A percentile compares a stretch with the other conserved stretches of the same genome.
These are phyloP conservation scores for Calephelis virginiensis DNA, from an alignment of 1,140 invertebrate genomes.

Conservation along the genomic window DNA sequence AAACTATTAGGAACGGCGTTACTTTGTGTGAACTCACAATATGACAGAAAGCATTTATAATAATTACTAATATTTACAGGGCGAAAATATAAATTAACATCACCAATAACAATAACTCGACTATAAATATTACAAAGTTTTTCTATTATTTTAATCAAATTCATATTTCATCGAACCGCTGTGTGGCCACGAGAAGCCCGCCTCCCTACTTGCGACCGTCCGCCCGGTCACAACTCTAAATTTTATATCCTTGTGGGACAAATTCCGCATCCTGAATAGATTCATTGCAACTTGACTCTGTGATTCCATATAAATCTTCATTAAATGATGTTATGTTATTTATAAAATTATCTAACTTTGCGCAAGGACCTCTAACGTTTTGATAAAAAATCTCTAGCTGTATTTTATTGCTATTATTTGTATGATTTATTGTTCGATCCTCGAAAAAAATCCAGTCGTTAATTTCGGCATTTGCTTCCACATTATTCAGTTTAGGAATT, in stretches of 20 bases:
- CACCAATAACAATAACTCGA: background rate
- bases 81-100: background rate
- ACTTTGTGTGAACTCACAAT: background rate
- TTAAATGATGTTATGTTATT: background rate
- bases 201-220: background rate
- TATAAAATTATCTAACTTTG: background rate
- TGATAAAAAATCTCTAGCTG: background rate
- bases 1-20: background rate
- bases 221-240: background rate
- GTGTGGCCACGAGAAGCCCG: background rate
- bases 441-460: too few species aligned
- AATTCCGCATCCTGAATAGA: too few species aligned
- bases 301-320: background rate
- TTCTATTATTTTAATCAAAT: background rate
- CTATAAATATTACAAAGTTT: background rate
- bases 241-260: too few species aligned
- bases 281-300: background rate
- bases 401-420: too few species aligned
- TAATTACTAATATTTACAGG: background rate
- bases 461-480: too few species aligned
- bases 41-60: constrained; percentile 2
- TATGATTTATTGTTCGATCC: too few species aligned
- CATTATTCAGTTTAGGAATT: background rate
- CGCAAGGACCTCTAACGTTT: background rate
- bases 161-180: background rate